Evolutionary conservation across 2,888 invertebrate genomes (phyloP), one percentile per base, ranked within the genome.

Genomic region (Agonopterix heracliana): DNA sequence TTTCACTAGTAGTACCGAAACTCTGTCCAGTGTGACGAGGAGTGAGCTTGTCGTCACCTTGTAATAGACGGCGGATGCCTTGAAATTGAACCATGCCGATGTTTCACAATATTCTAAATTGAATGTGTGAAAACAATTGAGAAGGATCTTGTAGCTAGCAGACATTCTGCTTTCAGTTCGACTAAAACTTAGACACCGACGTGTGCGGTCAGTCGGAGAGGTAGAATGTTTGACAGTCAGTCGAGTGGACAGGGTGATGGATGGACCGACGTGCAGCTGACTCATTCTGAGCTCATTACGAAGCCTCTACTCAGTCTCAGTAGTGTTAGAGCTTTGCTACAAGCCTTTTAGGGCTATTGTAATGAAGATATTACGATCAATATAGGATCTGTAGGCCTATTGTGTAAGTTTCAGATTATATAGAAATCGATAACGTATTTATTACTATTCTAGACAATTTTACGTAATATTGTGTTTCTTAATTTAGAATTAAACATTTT

Each of bases 191-290:
- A 17, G 3, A 26, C 26, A 3, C 3, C 7, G 8, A 36, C 36
- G 36, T 5, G 38, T 38, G 38, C 38, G 10, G 38, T 38, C 10
- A 38, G n/a, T 10, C 10, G n/a, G 10, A 11, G 38, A 38, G 38
- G 38, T 11, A 26, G 26, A 38, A 38, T 38, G 10, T 9, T 41
- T 10, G 66, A 68, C 47, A 17, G 34, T 38, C 46, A 26, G 26
- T 26, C 26, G 26, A 26, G 49, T n/a, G 12, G 74, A 70, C 73
- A 72, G 70, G 53, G 68, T 73, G 74, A 73, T 74, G 68, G 71
- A 73, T 54, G 54, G 56, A 54, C 38, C 55, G 45, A 8, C 7
- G n/a, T 14, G 7, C 55, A 60, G 71, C 73, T 68, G 72, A 71
- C 66, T 73, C 73, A 73, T 68, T 60, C 61, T 47, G 51, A 48